A percentile compares a stretch with the other conserved stretches of the same genome.
Evolutionary conservation across 2,797 vertebrate genomes (phyloP).

Genomic region (Potorous gilbertii): DNA sequence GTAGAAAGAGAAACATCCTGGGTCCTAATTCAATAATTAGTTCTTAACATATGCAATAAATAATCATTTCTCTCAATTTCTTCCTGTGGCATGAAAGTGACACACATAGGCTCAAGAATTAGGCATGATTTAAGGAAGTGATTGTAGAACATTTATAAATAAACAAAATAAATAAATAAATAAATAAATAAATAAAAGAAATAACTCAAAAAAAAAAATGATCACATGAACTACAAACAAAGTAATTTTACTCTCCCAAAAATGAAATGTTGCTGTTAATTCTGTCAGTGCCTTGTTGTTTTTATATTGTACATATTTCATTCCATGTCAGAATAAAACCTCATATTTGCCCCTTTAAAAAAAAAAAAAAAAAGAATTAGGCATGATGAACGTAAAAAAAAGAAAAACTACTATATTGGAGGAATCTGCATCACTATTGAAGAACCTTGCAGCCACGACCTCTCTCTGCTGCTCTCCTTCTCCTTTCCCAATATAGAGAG

Average conservation of each 20-base stretch:
- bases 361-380: too few species aligned
- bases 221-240: conserved; percentile 68
- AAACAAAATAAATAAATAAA: too few species aligned
- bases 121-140: too few species aligned
- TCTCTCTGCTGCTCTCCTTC: not conserved
- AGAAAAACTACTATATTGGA: not conserved
- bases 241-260: conserved; percentile 61
- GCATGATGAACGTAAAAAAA: not conserved
- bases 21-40: not conserved
- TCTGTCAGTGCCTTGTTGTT: conserved; percentile 58
- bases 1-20: not conserved
- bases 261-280: conserved; percentile 60
- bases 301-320: conserved; percentile 44
- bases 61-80: not conserved
- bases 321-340: conserved; percentile 52
- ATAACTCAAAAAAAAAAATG: too few species aligned
- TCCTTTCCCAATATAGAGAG: not conserved
- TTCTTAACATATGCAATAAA: not conserved
- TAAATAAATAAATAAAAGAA: too few species aligned
- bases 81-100: not conserved
- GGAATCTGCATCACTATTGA: not conserved
- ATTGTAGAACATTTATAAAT: too few species aligned
- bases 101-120: not conserved
- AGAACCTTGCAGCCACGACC: not conserved
- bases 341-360: conserved; percentile 30